Evolutionary conservation across 2,113 vertebrate genomes (phyloP).

Genomic region (Notiomystis cincta): DNA sequence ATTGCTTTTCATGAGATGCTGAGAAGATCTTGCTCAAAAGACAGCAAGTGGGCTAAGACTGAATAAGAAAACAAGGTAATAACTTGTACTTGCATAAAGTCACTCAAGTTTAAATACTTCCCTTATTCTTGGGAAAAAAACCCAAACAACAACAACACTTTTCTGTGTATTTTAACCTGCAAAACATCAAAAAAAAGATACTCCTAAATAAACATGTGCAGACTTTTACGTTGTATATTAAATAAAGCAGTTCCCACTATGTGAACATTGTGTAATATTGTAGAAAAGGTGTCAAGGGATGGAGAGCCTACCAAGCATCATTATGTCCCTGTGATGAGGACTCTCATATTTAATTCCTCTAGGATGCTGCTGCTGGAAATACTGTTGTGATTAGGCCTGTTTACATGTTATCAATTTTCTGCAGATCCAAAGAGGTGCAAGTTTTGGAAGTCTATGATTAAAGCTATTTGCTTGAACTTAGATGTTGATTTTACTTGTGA

Average conservation of each 20-base stretch:
- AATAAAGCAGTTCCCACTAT: background rate
- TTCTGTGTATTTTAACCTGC: background rate
- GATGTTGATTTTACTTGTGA: conserved; percentile 12
- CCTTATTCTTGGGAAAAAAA: background rate
- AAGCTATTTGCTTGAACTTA: conserved; percentile 29
- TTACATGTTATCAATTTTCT: conserved; percentile 13
- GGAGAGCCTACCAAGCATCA: background rate
- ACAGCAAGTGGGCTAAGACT: background rate
- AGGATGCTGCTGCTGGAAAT: background rate
- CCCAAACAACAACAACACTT: fast-evolving
- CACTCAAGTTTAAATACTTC: background rate
- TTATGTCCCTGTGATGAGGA: background rate
- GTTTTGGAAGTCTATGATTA: conserved; percentile 21
- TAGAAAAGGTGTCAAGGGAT: background rate
- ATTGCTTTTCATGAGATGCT: background rate
- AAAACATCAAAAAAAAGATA: background rate
- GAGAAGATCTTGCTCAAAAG: background rate
- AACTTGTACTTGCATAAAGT: background rate
- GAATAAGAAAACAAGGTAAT: background rate
- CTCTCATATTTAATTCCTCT: background rate
- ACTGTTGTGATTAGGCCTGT: conserved; percentile 4
- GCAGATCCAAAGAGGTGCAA: background rate
- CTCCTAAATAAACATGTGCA: background rate
- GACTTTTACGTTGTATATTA: background rate
- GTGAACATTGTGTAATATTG: background rate